Evolutionary conservation across 2,888 invertebrate species (phyloP), one percentile per base, ranked within the genome.

Genomic region (Abrostola tripartita): DNA sequence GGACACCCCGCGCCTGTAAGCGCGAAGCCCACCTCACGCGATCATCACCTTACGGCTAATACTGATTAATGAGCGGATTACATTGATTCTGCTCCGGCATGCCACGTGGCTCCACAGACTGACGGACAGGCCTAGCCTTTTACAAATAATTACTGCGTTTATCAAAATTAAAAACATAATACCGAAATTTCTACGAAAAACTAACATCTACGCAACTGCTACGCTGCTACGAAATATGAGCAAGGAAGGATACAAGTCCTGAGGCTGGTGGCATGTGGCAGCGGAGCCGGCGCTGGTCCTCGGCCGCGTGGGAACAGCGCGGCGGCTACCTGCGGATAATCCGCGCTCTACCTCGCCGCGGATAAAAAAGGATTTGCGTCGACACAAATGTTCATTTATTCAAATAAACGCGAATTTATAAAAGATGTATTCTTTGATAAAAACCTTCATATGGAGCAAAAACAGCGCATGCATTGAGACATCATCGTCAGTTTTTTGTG

Each of bases 381-480:
- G 73, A 69, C 74, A 74, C 81, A 82, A 77, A 80, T 66, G 76
- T 72, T 56, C 60, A 60, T 75, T 76, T 78, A 86, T 82, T 84
- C 75, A 81, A 87, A 87, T 86, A 82, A 81, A 76, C 74, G 82
- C 75, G 68, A 72, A 68, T 67, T 61, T 54, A 79, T 77, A 77
- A 79, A 79, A 79, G 78, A 78, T 68, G 67, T 67, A 51, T 55
- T 52, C 37, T 52, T 37, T 24, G n/a, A 57, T 74, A 80, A 80
- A 76, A 81, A 79, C 42, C 44, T 35, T 58, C 35, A 50, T 49
- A 44, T 44, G 42, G n/a, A 56, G 56, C 70, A 79, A 73, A 70
- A 75, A 65, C 52, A 60, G 67, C 70, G 71, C 52, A 54, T 76
- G 81, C 87, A 91, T 91, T 90, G 89, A 90, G 86, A 85, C 86